phyloP scores from a whole-genome alignment of 1,140 invertebrate genomes.

The Drosophila bipectinata region DNA sequence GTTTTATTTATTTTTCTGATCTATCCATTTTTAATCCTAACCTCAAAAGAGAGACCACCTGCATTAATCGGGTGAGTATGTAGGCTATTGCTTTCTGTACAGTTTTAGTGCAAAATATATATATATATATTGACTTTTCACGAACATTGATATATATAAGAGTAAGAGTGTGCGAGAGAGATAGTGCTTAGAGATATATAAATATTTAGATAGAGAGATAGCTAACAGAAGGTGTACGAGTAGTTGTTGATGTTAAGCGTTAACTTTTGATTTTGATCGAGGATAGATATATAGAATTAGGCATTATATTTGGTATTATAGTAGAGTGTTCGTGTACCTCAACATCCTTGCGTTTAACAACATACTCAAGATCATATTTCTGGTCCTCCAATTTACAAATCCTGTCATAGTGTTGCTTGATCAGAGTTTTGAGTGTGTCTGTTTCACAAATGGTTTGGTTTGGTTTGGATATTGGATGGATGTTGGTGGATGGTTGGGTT shows the following conservation, averaged over 20 bases:
- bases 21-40: conserved; percentile 15
- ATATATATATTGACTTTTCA: conserved; percentile 33
- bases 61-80: conserved; percentile 39
- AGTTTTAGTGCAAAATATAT: conserved; percentile 53
- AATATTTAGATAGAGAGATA: conserved; percentile 42
- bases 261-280: conserved; percentile 73
- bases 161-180: conserved; percentile 24
- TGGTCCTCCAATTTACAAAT: conserved; percentile 95
- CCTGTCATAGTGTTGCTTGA: conserved; percentile 94
- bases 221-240: conserved; percentile 64
- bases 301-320: conserved; percentile 48
- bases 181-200: conserved; percentile 20
- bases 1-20: not conserved
- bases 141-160: conserved; percentile 32
- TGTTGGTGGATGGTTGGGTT: conserved; percentile 7
- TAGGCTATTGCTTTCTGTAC: conserved; percentile 40
- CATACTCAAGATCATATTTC: conserved; percentile 99
- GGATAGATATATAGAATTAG: conserved; percentile 46
- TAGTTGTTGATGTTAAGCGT: conserved; percentile 63
- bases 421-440: conserved; percentile 92
- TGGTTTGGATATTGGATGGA: conserved; percentile 27
- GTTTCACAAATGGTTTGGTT: conserved; percentile 56
- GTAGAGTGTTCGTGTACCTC: conserved; percentile 89
- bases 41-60: conserved; percentile 18
- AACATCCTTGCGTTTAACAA: conserved; percentile 98